Base-by-base conservation (phyloP, 2,888 invertebrate species). In the Syrphus vitripennis region DNA sequence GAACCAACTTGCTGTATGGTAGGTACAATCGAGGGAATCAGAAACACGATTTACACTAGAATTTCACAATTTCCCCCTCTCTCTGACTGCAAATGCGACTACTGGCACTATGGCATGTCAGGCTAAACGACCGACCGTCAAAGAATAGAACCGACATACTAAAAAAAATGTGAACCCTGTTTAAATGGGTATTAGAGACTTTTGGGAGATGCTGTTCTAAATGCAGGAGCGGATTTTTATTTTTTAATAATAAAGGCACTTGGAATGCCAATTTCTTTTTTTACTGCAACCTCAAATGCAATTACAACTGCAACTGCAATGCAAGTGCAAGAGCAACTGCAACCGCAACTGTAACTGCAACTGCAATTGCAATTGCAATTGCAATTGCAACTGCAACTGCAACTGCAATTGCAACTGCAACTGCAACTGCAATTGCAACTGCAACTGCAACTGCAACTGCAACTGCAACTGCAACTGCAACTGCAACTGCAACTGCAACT, bases 11-110 rank as follows among this genome's bases (percentile, higher is more conserved):
- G 14, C 24, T 24, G 14, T 14, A 19, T 45, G 4, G 3, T 3
- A 14, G 6, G 3, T 34, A 37, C 21, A 59, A 59, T 86, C 86
- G 82, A 74, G 42, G 77, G 77, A 86, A 86, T 86, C 86, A 75
- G 82, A 78, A 86, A 86, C 86, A 86, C 86, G 86, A 86, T 86
- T 86, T 86, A 86, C 86, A 86, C 86, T 70, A 78, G 82, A 86
- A 82, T 81, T 82, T 76, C 86, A 81, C 82, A 78, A 69, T 57
- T 77, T 55, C 14, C 7, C 4, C 24, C 21, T 29, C 29, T 24
- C 6, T 31, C 10, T 34, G 24, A 45, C 70, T 40, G 34, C 34
- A 9, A 6, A n/a, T 34, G 31, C 34, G 9, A 1, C 48, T 1
- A 14, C 10, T 45, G 45, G 12, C 26, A 63, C 63, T 19, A 55